Percentiles rank a stretch among this genome's conserved stretches.
Conservation (phyloP, 2,113 vertebrate species). For the Helogale parvula region DNA sequence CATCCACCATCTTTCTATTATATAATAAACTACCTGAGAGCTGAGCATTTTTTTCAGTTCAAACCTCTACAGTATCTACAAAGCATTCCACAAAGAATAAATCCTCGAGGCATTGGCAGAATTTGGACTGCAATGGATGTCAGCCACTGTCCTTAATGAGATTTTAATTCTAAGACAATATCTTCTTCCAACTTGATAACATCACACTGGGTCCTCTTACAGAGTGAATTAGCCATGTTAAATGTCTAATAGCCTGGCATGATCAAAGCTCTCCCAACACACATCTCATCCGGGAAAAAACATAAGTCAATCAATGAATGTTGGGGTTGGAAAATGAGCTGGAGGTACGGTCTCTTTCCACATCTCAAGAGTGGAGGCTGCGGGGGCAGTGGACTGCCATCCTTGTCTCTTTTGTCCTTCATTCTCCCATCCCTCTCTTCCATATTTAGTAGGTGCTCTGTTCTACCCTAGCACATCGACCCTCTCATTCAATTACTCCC, state of each 20-base stretch:
- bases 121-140: neutral
- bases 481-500: slow-evolving; percentile 13
- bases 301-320: neutral
- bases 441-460: neutral
- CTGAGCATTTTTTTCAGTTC: neutral
- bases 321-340: neutral
- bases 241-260: neutral
- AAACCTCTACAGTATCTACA: neutral
- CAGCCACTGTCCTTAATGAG: neutral
- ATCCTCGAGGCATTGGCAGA: neutral
- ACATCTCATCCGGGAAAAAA: neutral
- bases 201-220: neutral
- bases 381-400: neutral
- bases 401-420: neutral
- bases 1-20: neutral
- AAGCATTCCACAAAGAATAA: neutral
- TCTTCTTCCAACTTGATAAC: neutral
- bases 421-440: neutral
- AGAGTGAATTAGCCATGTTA: neutral
- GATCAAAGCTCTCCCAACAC: neutral
- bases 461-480: slow-evolving; percentile 21
- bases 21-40: neutral
- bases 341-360: neutral
- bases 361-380: neutral
- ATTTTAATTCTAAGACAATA: neutral